Conservation (phyloP, 2,888 invertebrate species). For the Crematogaster levior region DNA sequence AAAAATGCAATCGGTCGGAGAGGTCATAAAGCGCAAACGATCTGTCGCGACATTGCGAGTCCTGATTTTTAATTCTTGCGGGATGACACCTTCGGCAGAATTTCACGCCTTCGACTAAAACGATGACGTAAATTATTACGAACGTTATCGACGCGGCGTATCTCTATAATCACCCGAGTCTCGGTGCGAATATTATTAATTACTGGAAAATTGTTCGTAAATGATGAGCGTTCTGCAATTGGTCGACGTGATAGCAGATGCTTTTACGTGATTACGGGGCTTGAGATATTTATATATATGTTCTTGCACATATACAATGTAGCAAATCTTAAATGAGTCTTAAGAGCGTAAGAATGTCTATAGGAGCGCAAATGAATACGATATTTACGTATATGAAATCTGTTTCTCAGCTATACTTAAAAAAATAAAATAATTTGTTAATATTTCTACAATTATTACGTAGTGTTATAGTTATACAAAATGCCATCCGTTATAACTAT, state of each 20-base stretch:
- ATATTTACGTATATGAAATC: slow-evolving; percentile 7
- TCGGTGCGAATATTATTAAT: slow-evolving; percentile 46
- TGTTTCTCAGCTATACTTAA: neutral
- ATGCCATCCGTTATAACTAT: no score
- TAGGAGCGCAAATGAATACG: neutral
- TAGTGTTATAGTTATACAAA: neutral
- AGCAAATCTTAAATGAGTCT: neutral
- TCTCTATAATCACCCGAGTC: slow-evolving; percentile 12
- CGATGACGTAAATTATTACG: slow-evolving; percentile 31
- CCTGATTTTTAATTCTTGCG: slow-evolving; percentile 12
- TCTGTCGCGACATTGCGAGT: slow-evolving; percentile 18
- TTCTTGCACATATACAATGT: neutral
- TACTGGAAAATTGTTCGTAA: slow-evolving; percentile 37
- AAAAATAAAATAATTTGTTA: neutral
- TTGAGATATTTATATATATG: neutral
- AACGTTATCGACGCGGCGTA: slow-evolving; percentile 23
- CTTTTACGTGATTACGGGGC: slow-evolving; percentile 9
- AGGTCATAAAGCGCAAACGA: slow-evolving; percentile 27
- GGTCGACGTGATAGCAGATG: slow-evolving; percentile 12
- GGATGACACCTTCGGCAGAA: slow-evolving; percentile 22
- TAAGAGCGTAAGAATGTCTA: neutral
- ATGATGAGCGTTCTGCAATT: slow-evolving; percentile 26
- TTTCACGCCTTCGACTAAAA: slow-evolving; percentile 37
- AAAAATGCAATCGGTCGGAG: neutral
- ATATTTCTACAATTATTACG: neutral